Conservation (phyloP, 2,888 invertebrate species). For the Micoletzkya japonica region DNA sequence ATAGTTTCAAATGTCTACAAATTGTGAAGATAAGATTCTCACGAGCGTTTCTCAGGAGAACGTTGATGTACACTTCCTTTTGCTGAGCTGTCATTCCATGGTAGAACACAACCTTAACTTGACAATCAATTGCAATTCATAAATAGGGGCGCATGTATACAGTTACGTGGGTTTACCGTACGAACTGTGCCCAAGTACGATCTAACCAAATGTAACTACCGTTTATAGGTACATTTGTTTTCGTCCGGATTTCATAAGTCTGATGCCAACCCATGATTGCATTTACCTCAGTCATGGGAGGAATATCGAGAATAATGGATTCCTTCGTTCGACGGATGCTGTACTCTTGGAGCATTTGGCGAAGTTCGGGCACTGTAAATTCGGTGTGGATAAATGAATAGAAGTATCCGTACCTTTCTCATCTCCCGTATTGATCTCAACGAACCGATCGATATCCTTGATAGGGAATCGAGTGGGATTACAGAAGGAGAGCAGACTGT, state of each 20-base stretch:
- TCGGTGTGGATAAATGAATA: neutral
- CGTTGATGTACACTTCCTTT: constrained; percentile 10
- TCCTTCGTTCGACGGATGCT: constrained; percentile 20
- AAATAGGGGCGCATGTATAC: neutral
- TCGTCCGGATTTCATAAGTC: too few relatives aligned
- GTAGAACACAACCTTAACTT: constrained; percentile 16
- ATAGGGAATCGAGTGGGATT: constrained; percentile 6
- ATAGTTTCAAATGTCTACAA: too few relatives aligned
- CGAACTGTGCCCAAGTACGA: too few relatives aligned
- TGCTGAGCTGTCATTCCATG: constrained; percentile 9
- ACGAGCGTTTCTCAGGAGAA: constrained; percentile 15
- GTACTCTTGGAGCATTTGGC: constrained; percentile 3
- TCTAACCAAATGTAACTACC: too few relatives aligned
- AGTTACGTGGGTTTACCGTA: neutral
- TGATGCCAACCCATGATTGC: too few relatives aligned
- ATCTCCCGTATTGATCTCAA: neutral
- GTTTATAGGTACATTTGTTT: too few relatives aligned
- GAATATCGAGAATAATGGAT: constrained; percentile 4
- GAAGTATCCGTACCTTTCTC: constrained; percentile 8
- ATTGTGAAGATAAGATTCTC: too few relatives aligned
- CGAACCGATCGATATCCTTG: neutral
- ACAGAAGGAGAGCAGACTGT: constrained; percentile 8
- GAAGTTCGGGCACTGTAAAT: neutral
- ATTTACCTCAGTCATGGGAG: constrained; percentile 8
- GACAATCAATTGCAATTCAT: too few relatives aligned